A percentile compares a stretch with the other conserved stretches of the same genome.
Conservation (phyloP, 2,797 vertebrate species). For the Pseudochromis fuscus region DNA sequence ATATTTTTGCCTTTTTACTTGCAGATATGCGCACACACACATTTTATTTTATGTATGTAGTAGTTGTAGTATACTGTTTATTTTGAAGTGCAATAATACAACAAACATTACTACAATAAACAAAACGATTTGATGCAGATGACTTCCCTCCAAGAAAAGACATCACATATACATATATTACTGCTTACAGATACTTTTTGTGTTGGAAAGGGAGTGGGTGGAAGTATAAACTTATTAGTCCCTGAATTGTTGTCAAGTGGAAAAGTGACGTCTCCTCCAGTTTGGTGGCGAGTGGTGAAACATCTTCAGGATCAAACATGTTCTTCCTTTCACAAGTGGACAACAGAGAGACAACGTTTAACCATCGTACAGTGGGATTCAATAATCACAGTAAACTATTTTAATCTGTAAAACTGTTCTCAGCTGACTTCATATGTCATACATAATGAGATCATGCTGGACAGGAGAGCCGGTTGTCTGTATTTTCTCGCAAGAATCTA, state of each 20-base stretch:
- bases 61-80: no score
- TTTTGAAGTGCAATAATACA: no score
- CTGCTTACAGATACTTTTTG: no score
- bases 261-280: background rate
- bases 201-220: no score
- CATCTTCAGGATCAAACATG: background rate
- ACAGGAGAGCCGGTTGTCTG: constrained; percentile 48
- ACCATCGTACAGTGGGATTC: constrained; percentile 4
- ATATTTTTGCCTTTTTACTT: no score
- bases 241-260: background rate
- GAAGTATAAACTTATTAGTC: no score
- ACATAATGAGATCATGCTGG: constrained; percentile 63
- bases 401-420: constrained; percentile 40
- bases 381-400: constrained; percentile 29
- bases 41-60: no score
- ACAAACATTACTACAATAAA: no score
- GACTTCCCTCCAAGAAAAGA: no score
- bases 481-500: constrained; percentile 55
- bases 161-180: no score
- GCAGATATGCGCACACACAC: no score
- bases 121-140: no score
- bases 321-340: constrained; percentile 1
- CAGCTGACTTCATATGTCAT: constrained; percentile 57
- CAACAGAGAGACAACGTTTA: constrained; percentile 6
- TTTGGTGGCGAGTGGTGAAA: background rate